A percentile compares a stretch with the other conserved stretches of the same genome.
Evolutionary conservation across 92 coral and sea anemone species (phyloP).

Genomic region (Blastomussa wellsi): DNA sequence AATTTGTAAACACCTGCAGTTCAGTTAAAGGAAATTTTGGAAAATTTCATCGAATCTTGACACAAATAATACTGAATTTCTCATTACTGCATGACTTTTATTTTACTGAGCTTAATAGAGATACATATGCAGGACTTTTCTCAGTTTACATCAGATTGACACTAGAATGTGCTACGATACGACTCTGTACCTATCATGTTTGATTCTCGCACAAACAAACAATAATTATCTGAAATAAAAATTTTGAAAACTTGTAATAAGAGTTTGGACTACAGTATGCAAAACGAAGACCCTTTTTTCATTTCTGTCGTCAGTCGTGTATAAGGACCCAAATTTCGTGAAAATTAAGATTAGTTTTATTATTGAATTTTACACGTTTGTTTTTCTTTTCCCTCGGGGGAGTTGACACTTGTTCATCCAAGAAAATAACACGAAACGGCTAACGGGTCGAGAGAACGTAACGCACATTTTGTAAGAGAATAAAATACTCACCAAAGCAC

Average conservation of each 20-base stretch:
- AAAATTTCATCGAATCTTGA: not conserved
- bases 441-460: not conserved
- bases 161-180: not conserved
- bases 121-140: too few species aligned
- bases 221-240: not conserved
- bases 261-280: not conserved
- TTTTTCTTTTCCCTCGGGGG: not conserved
- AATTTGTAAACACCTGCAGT: not conserved
- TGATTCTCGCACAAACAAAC: conserved; percentile 4
- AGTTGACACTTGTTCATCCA: not conserved
- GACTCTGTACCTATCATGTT: not conserved
- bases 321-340: not conserved
- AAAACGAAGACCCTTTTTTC: not conserved
- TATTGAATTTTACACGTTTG: conserved; percentile 5
- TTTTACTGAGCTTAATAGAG: not conserved
- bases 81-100: not conserved
- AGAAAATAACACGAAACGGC: conserved; percentile 1
- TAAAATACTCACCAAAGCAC: conserved; percentile 12
- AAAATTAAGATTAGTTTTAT: not conserved
- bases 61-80: not conserved
- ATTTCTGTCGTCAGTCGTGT: not conserved
- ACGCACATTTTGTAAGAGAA: not conserved
- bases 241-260: not conserved
- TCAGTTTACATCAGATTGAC: too few species aligned
- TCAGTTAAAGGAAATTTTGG: not conserved